A percentile compares a stretch with the other conserved stretches of the same genome.
These are phyloP conservation scores for Genyomyrus donnyi DNA, from an alignment of 2,113 vertebrate genomes.

Conservation along the genomic window DNA sequence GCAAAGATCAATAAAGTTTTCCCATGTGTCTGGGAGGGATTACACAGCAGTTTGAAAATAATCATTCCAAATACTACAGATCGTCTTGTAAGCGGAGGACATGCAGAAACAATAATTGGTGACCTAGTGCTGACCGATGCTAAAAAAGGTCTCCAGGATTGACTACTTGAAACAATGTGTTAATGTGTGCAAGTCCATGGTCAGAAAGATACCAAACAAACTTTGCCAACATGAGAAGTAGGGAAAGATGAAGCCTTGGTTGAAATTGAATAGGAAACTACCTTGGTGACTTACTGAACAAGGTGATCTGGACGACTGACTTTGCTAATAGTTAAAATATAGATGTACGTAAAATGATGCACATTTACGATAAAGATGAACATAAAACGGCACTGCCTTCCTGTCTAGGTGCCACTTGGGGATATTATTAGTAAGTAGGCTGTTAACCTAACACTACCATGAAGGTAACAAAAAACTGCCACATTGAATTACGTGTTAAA, in stretches of 20 bases:
- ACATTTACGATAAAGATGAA: not conserved
- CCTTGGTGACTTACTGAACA: not conserved
- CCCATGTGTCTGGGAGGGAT: not conserved
- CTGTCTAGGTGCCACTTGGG: not conserved
- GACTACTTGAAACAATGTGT: not conserved
- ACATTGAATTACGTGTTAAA: not conserved
- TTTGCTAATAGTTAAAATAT: not conserved
- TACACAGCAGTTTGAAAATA: not conserved
- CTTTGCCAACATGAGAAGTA: not conserved
- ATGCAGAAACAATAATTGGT: not conserved
- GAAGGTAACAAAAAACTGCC: not conserved
- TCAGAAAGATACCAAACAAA: not conserved
- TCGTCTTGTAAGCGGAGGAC: not conserved
- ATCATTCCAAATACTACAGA: not conserved
- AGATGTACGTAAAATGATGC: not conserved
- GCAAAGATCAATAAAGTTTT: not conserved
- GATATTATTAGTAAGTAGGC: not conserved
- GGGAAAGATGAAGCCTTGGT: not conserved
- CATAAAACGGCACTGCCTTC: not conserved
- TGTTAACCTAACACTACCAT: not conserved
- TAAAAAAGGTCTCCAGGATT: not conserved
- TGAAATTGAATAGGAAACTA: not conserved
- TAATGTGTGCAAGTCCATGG: not conserved
- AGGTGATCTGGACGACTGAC: not conserved
- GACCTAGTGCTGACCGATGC: not conserved